Evolutionary conservation across 2,797 vertebrate species (phyloP).

Genomic region (Sciurus carolinensis): DNA sequence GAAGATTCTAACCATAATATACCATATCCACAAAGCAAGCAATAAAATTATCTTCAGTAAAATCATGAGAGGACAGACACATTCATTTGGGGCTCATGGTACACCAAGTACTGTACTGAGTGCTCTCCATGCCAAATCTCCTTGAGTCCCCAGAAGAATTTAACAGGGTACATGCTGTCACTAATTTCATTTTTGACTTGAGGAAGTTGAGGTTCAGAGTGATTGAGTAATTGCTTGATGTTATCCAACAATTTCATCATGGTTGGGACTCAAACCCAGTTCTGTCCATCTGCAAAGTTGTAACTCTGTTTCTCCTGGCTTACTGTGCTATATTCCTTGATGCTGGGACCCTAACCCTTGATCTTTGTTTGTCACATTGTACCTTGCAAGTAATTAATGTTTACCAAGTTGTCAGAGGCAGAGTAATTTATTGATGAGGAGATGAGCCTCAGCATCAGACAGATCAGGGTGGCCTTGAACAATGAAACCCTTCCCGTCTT

Average conservation of each 20-base stretch:
- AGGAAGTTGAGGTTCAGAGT: not conserved
- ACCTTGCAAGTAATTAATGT: not conserved
- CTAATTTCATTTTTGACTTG: not conserved
- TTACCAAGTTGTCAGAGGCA: not conserved
- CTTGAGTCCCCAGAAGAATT: not conserved
- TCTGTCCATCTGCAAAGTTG: not conserved
- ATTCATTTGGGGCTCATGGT: not conserved
- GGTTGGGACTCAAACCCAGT: not conserved
- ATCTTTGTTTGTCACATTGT: not conserved
- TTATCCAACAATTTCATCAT: not conserved
- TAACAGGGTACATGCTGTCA: too few species aligned
- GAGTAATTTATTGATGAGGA: not conserved
- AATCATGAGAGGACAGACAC: not conserved
- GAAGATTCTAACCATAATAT: not conserved
- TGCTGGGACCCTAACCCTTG: not conserved
- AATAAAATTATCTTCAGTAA: not conserved
- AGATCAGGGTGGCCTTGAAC: not conserved
- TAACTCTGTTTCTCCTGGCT: not conserved
- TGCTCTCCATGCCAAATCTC: not conserved
- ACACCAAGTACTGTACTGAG: accelerated
- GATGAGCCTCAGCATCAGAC: not conserved
- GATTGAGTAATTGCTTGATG: not conserved
- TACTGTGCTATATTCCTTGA: not conserved
- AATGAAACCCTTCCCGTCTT: not conserved
- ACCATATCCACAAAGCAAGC: not conserved